Evolutionary conservation across 2,113 vertebrate species (phyloP).

Genomic region (Platichthys flesus): DNA sequence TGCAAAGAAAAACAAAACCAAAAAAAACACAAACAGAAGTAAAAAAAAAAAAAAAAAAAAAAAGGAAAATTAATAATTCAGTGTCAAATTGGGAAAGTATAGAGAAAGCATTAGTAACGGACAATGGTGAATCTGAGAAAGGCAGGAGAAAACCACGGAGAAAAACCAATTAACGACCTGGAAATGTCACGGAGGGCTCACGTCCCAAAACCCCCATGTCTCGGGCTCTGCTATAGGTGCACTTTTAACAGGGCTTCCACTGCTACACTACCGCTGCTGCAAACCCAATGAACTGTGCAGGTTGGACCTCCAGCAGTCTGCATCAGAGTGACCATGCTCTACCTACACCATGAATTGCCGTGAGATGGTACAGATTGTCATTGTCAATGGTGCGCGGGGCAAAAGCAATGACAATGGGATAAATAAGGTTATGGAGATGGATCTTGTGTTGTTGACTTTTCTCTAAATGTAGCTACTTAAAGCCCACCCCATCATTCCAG

Average conservation of each 20-base stretch:
- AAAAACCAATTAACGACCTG: conserved; percentile 59
- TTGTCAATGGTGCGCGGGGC: conserved; percentile 55
- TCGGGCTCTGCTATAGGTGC: conserved; percentile 22
- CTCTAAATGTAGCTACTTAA: conserved; percentile 40
- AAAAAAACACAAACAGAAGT: conserved; percentile 19
- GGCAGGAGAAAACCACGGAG: conserved; percentile 67
- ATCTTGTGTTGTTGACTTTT: conserved; percentile 23
- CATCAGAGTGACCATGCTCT: conserved; percentile 68
- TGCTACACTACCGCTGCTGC: conserved; percentile 22
- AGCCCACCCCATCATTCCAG: conserved; percentile 61
- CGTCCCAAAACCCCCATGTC: conserved; percentile 37
- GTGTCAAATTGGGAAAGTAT: conserved; percentile 64
- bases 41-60: conserved; percentile 16
- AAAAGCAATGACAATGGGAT: conserved; percentile 73
- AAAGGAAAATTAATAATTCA: conserved; percentile 61
- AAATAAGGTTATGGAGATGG: conserved; percentile 63
- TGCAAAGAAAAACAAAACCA: conserved; percentile 60
- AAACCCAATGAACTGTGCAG: conserved; percentile 29
- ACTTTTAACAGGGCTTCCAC: conserved; percentile 24
- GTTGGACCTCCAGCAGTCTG: conserved; percentile 68
- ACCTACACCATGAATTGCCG: conserved; percentile 59
- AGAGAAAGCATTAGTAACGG: conserved; percentile 79
- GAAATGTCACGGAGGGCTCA: conserved; percentile 49
- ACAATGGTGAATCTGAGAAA: conserved; percentile 70
- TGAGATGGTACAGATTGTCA: conserved; percentile 63